Base-by-base conservation (phyloP, 2,888 invertebrate species). In the Drosophila formosana region DNA sequence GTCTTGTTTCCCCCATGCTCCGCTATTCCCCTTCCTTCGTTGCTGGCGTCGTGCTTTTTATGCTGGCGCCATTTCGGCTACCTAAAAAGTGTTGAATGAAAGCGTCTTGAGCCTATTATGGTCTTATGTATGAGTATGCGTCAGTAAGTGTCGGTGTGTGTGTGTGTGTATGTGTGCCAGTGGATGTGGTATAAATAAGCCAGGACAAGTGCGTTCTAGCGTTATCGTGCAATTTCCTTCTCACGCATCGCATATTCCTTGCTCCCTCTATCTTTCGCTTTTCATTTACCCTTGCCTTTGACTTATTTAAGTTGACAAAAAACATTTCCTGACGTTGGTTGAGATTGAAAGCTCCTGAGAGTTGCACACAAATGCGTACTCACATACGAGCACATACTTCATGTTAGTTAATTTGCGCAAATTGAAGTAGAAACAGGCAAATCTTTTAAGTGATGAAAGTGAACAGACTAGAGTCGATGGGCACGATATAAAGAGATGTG, bases 41-140 rank as follows among this genome's bases (percentile, higher is more conserved):
- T 49, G 53, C 51, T 46, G 66, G 52, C 52, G 70, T 57, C 39
- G 74, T 67, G 58, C 69, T 73, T 82, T 85, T 82, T 66, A 79
- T 85, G 77, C 77, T 77, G 88, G 80, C 85, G 85, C 82, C 83
- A 80, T 84, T 83, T 87, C 71, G 75, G 72, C 85, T 78, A 70
- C 82, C 80, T 79, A 68, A 67, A 84, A 88, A 88, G 86, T 85
- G 88, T 82, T 85, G 88, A 85, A 83, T 86, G 77, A 72, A 85
- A 86, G 77, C 79, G 73, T 79, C 85, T 86, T 85, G 88, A 80
- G 88, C 83, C 88, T 86, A 82, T 85, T 82, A 85, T 71, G 75
- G 56, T 65, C 72, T 70, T 72, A 72, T 53, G 50, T 56, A 11
- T 39, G 37, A 13, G 61, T 46, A 30, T 46, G 45, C 32, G 32